Percentiles rank a stretch among this genome's conserved stretches.
phyloP scores from a whole-genome alignment of 2,113 vertebrate genomes.

The Aptenodytes forsteri region DNA sequence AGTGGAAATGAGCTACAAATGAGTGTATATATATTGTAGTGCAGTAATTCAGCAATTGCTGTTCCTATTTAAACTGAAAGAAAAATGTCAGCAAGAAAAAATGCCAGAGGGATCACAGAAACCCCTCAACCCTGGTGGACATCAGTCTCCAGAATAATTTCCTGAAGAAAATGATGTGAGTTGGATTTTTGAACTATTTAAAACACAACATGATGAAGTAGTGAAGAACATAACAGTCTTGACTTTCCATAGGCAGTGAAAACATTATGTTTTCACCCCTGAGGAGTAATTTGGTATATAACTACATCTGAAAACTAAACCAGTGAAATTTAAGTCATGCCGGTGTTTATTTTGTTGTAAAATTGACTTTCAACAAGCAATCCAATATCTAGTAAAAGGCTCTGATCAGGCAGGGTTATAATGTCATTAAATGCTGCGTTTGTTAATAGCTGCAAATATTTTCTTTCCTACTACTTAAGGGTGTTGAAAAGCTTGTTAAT shows the following conservation, averaged over 20 bases:
- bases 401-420: too few species aligned
- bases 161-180: not conserved
- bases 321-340: too few species aligned
- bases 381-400: too few species aligned
- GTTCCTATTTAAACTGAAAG: constrained; percentile 28
- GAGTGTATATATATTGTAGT: not conserved
- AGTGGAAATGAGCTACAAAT: constrained; percentile 54
- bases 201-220: not conserved
- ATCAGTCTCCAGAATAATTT: not conserved
- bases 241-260: not conserved
- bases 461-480: too few species aligned
- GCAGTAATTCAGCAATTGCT: constrained; percentile 16
- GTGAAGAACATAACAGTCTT: not conserved
- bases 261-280: too few species aligned
- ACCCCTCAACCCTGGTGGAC: not conserved
- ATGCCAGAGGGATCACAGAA: not conserved
- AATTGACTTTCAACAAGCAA: too few species aligned
- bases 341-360: too few species aligned
- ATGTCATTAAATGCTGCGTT: too few species aligned
- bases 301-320: too few species aligned
- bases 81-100: constrained; percentile 15
- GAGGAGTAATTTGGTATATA: too few species aligned
- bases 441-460: too few species aligned
- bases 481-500: too few species aligned
- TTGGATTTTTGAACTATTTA: not conserved